phyloP scores from a whole-genome alignment of 2,113 vertebrate genomes.

The Lophius piscatorius region DNA sequence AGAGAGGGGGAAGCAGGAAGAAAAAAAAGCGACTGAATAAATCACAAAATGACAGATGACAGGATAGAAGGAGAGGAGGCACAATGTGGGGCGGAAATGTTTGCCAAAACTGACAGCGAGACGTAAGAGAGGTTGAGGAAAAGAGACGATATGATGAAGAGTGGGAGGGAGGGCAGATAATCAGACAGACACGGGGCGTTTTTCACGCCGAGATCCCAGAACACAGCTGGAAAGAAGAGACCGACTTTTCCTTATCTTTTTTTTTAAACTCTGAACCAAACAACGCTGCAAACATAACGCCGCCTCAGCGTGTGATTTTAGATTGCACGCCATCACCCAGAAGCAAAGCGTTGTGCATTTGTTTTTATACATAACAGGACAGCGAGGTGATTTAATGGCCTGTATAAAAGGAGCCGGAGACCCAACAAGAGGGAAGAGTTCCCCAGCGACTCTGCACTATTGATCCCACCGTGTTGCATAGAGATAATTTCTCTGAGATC shows the following conservation, averaged over 20 bases:
- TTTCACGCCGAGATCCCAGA: too few species aligned
- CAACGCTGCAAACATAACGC: too few species aligned
- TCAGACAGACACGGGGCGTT: constrained; percentile 13
- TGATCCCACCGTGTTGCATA: constrained; percentile 63
- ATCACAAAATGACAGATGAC: constrained; percentile 37
- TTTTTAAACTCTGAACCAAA: too few species aligned
- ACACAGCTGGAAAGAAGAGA: too few species aligned
- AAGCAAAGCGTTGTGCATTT: too few species aligned
- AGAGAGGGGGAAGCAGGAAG: constrained; percentile 19
- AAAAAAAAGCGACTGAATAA: constrained; percentile 39
- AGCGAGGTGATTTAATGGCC: too few species aligned
- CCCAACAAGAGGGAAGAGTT: constrained; percentile 35
- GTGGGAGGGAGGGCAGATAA: too few species aligned
- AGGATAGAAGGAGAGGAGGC: constrained; percentile 21
- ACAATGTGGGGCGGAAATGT: constrained; percentile 10
- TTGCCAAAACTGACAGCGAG: constrained; percentile 22
- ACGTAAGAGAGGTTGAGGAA: constrained; percentile 32
- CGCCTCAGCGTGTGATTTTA: too few species aligned
- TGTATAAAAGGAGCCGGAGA: constrained; percentile 16
- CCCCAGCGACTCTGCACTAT: constrained; percentile 46
- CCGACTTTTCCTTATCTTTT: too few species aligned
- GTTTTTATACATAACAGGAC: too few species aligned
- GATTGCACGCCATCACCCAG: too few species aligned
- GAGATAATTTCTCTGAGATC: constrained; percentile 60
- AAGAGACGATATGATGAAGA: too few species aligned